phyloP scores from a whole-genome alignment of 2,888 invertebrate genomes.

The Herminia tarsipennalis region DNA sequence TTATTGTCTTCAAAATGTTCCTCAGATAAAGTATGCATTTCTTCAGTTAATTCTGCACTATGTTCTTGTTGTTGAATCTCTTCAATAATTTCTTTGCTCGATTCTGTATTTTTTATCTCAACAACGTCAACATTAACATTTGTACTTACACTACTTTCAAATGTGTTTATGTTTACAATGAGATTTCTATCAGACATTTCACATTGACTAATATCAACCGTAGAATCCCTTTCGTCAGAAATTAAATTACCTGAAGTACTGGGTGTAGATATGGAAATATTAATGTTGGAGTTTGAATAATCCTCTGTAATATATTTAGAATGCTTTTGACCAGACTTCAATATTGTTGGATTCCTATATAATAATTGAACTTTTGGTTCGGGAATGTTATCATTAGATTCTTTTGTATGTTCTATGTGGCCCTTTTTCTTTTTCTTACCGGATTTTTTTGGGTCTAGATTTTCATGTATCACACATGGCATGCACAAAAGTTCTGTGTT shows the following conservation, averaged over 20 bases:
- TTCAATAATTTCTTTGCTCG: not conserved
- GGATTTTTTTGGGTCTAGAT: slow-evolving; percentile 52
- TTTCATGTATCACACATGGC: slow-evolving; percentile 74
- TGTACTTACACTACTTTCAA: slow-evolving; percentile 11
- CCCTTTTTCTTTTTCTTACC: slow-evolving; percentile 27
- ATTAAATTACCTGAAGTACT: slow-evolving; percentile 43
- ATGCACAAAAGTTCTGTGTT: slow-evolving; percentile 74
- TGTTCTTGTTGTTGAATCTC: not conserved
- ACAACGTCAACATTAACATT: not conserved
- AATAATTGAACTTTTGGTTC: slow-evolving; percentile 66
- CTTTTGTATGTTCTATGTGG: slow-evolving; percentile 22
- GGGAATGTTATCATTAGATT: slow-evolving; percentile 18
- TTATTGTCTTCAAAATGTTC: slow-evolving; percentile 66
- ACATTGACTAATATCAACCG: slow-evolving; percentile 21
- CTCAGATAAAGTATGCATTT: slow-evolving; percentile 50
- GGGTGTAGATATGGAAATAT: slow-evolving; percentile 32
- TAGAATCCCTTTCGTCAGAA: slow-evolving; percentile 37
- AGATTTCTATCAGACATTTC: slow-evolving; percentile 17
- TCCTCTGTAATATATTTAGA: slow-evolving; percentile 46
- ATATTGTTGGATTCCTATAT: slow-evolving; percentile 70
- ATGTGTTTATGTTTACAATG: slow-evolving; percentile 6
- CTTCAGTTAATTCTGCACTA: slow-evolving; percentile 43
- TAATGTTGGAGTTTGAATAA: slow-evolving; percentile 38
- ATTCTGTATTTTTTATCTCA: not conserved
- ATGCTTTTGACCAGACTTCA: slow-evolving; percentile 57